Evolutionary conservation across 2,113 vertebrate species (phyloP).

Genomic region (Dasyornis broadbenti): DNA sequence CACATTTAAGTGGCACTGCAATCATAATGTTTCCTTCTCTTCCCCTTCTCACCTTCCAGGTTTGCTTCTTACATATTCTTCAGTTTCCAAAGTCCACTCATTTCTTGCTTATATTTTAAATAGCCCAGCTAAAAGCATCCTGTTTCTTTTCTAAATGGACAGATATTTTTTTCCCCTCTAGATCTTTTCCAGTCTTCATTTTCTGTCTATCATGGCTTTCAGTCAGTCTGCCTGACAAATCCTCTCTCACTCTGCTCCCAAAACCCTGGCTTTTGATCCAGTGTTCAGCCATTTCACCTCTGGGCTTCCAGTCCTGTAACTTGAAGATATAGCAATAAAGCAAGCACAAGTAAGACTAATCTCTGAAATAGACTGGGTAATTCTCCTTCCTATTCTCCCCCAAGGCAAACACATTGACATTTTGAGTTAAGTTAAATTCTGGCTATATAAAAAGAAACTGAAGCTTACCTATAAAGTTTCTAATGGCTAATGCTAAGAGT

Average conservation of each 20-base stretch:
- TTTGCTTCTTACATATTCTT: not conserved
- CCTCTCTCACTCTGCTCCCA: not conserved
- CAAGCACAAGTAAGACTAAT: slow-evolving; percentile 34
- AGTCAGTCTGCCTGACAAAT: not conserved
- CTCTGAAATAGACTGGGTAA: slow-evolving; percentile 26
- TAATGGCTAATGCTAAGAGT: not conserved
- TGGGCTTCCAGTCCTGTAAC: slow-evolving; percentile 33
- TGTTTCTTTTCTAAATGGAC: not conserved
- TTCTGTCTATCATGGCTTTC: not conserved
- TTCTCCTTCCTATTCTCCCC: slow-evolving; percentile 19
- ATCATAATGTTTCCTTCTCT: not conserved
- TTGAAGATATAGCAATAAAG: slow-evolving; percentile 8
- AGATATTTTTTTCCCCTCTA: not conserved
- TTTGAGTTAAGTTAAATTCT: slow-evolving; percentile 34
- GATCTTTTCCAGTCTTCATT: not conserved
- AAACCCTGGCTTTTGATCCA: slow-evolving; percentile 14
- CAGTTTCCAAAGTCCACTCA: not conserved
- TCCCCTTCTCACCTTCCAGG: not conserved
- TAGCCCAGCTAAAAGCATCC: not conserved
- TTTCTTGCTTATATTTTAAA: not conserved
- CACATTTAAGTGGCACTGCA: not conserved
- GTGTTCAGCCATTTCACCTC: slow-evolving; percentile 5
- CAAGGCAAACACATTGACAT: slow-evolving; percentile 26
- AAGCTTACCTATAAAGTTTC: slow-evolving; percentile 17
- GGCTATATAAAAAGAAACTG: slow-evolving; percentile 1